These are phyloP conservation scores for Scaptomyza tumidula DNA, from an alignment of 2,888 invertebrate species.

Conservation along the genomic window DNA sequence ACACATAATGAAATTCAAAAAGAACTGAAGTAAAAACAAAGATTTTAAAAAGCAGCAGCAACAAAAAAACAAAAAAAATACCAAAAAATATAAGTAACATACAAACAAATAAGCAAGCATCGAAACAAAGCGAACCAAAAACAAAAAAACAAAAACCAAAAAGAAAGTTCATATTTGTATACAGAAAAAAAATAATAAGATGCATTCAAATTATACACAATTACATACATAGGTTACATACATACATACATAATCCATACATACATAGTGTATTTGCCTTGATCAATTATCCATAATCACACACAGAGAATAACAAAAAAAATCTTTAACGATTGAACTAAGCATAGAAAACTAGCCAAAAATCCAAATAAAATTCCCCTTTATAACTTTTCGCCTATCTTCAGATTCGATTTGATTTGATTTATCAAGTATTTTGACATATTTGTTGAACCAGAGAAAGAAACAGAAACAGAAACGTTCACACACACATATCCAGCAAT, in stretches of 20 bases:
- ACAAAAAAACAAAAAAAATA: constrained; percentile 52
- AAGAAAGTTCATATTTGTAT: constrained; percentile 60
- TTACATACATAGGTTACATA: constrained; percentile 30
- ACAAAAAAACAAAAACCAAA: constrained; percentile 26
- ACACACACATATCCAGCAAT: constrained; percentile 56
- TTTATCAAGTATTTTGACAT: constrained; percentile 1
- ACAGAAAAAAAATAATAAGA: constrained; percentile 35
- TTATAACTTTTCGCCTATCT: not conserved
- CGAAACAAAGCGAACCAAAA: constrained; percentile 37
- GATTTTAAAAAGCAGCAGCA: constrained; percentile 81
- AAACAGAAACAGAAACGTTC: not conserved
- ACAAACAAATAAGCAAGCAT: constrained; percentile 56
- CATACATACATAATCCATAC: constrained; percentile 15
- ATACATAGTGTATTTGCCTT: constrained; percentile 19
- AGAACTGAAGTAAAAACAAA: constrained; percentile 82
- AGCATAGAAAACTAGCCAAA: not conserved
- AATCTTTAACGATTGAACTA: not conserved
- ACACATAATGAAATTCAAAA: constrained; percentile 75
- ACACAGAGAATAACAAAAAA: not conserved
- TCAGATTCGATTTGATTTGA: not conserved
- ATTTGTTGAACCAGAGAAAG: constrained; percentile 32
- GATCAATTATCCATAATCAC: constrained; percentile 9
- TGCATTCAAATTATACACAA: constrained; percentile 31
- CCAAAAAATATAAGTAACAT: constrained; percentile 23
- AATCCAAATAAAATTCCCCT: not conserved